Evolutionary conservation across 2,797 vertebrate genomes (phyloP).

Genomic region (Sebastes vulpes): DNA sequence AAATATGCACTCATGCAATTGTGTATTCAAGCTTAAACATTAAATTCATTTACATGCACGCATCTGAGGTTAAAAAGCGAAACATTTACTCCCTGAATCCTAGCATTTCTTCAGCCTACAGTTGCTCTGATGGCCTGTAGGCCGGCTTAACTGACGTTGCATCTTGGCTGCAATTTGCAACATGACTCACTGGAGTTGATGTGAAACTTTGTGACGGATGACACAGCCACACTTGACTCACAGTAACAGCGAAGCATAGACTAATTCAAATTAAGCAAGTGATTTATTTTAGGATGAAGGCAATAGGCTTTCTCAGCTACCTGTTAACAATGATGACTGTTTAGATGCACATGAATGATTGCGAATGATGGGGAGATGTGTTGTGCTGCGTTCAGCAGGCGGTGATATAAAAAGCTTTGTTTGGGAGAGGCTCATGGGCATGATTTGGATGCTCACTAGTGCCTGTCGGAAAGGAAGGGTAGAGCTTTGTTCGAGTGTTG

Average conservation of each 20-base stretch:
- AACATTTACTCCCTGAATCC: slow-evolving; percentile 19
- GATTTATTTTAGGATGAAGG: slow-evolving; percentile 68
- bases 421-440: slow-evolving; percentile 22
- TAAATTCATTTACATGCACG: not conserved
- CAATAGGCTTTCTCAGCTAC: slow-evolving; percentile 61
- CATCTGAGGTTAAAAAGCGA: not conserved
- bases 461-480: slow-evolving; percentile 29
- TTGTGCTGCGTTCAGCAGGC: slow-evolving; percentile 6
- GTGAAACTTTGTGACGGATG: slow-evolving; percentile 78
- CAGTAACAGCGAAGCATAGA: slow-evolving; percentile 67
- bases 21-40: slow-evolving; percentile 12
- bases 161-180: slow-evolving; percentile 69
- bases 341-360: slow-evolving; percentile 47
- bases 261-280: slow-evolving; percentile 75
- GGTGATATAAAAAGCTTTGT: slow-evolving; percentile 29
- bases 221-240: slow-evolving; percentile 76
- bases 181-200: slow-evolving; percentile 77
- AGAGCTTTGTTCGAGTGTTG: slow-evolving; percentile 12
- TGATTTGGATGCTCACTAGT: slow-evolving; percentile 31
- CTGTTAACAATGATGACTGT: slow-evolving; percentile 63
- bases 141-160: slow-evolving; percentile 56
- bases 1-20: slow-evolving; percentile 3
- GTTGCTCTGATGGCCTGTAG: slow-evolving; percentile 36
- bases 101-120: slow-evolving; percentile 25
- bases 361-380: slow-evolving; percentile 34